Conservation (phyloP, 2,113 vertebrate genomes). For the Felis chaus region DNA sequence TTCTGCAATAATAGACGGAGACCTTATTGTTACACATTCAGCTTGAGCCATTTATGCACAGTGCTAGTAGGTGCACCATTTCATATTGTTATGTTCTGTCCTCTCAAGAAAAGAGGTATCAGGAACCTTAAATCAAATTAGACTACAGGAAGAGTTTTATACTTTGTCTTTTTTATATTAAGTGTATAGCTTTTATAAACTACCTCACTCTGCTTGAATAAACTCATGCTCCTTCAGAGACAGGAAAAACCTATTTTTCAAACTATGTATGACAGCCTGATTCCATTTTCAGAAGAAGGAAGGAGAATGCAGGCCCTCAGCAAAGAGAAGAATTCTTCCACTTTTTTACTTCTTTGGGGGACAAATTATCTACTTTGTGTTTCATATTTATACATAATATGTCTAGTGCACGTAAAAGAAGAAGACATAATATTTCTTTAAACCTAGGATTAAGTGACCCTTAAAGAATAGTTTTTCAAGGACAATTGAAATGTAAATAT, state of each 20-base stretch:
- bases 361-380: neutral
- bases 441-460: neutral
- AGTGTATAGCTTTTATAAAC: slow-evolving; percentile 5
- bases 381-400: neutral
- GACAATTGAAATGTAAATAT: neutral
- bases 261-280: neutral
- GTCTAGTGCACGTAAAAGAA: neutral
- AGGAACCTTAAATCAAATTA: slow-evolving; percentile 44
- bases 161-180: slow-evolving; percentile 21
- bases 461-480: neutral
- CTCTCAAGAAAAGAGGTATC: slow-evolving; percentile 55
- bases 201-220: slow-evolving; percentile 20
- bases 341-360: neutral
- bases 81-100: slow-evolving; percentile 32
- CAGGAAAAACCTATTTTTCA: neutral
- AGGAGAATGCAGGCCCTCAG: neutral
- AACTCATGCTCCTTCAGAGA: neutral
- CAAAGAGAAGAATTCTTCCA: neutral
- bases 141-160: neutral
- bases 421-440: neutral
- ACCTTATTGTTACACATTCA: slow-evolving; percentile 75
- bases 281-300: neutral
- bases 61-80: slow-evolving; percentile 50
- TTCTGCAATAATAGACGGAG: slow-evolving; percentile 61
- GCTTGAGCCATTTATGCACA: slow-evolving; percentile 64